Percentiles rank a stretch among this genome's conserved stretches.
These are phyloP conservation scores for Oophaga pumilio DNA, from an alignment of 2,113 vertebrate species.

Conservation along the genomic window DNA sequence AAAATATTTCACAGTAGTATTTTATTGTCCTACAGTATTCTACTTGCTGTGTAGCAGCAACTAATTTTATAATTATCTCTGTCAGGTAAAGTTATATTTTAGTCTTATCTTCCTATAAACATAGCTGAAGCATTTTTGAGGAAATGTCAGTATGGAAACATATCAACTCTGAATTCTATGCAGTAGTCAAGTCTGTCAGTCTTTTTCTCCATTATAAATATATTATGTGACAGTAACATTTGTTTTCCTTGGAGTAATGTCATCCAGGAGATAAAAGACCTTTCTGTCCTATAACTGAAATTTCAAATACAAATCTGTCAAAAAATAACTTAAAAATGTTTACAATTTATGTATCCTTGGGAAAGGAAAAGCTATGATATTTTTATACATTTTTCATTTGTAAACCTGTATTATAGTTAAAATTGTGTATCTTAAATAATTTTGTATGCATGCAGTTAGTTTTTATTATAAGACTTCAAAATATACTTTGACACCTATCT, in stretches of 20 bases:
- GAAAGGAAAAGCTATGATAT: not conserved
- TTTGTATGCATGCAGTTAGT: too few relatives aligned
- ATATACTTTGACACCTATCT: too few relatives aligned
- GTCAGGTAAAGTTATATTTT: too few relatives aligned
- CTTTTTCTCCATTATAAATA: not conserved
- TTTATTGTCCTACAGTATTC: too few relatives aligned
- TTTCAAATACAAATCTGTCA: not conserved
- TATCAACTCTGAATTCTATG: not conserved
- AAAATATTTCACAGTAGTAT: too few relatives aligned
- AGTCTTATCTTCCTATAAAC: not conserved
- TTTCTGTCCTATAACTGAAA: not conserved
- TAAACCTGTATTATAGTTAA: too few relatives aligned
- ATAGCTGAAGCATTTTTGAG: not conserved
- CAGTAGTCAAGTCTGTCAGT: not conserved
- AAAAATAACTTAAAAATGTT: not conserved
- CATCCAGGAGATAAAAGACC: slow-evolving; percentile 8
- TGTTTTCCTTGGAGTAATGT: not conserved
- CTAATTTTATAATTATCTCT: too few relatives aligned
- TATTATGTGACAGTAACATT: not conserved
- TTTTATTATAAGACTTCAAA: too few relatives aligned
- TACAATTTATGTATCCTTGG: not conserved
- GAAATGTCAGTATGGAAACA: not conserved
- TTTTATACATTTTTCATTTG: not conserved
- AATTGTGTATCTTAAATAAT: too few relatives aligned
- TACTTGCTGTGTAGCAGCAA: too few relatives aligned